Base-by-base conservation (phyloP, 2,888 invertebrate genomes). In the Hololepta plana region DNA sequence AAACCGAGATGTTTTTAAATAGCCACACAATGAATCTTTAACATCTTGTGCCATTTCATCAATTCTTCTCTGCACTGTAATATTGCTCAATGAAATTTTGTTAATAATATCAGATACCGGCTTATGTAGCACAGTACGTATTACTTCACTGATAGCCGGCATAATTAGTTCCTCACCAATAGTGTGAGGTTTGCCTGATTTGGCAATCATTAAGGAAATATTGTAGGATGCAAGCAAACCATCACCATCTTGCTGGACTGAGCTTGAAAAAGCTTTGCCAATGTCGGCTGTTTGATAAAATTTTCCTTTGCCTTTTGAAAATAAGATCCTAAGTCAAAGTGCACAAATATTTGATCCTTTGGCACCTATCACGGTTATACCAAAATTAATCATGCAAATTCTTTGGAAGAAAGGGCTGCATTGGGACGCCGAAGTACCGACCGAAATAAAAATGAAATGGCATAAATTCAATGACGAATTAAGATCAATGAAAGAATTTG, bases 11-110 rank as follows among this genome's bases (percentile, higher is more conserved):
- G 38, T 44, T 35, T 43, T 33, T 32, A 42, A 25, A 40, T 39
- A 38, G 39, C 39, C 35, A 32, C 41, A 49, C 40, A 40, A 44
- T 51, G 33, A 49, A 47, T 26, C 3, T 3, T 26, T 15, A 26
- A 26, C 10, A 15, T 26, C 15, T 20, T 26, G n/a, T 4, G 12
- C 20, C 26, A 26, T 26, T 20, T 26, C 26, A 20, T 26, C 26
- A 35, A 28, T 23, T 14, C 15, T 10, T 23, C 28, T 20, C 30
- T 25, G 31, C 14, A 33, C 26, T 24, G 34, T 31, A 20, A 35
- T 39, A 24, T 38, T 37, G 20, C 38, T 39, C 27, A 38, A 33
- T 17, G 34, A 31, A 32, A 35, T 38, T 31, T 20, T 28, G n/a
- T 20, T 24, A 7, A 28, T 28, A 31, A 28, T 28, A 28, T 43